phyloP scores from a whole-genome alignment of 2,888 invertebrate genomes.

The Ashinkailepas kermadecensis region DNA sequence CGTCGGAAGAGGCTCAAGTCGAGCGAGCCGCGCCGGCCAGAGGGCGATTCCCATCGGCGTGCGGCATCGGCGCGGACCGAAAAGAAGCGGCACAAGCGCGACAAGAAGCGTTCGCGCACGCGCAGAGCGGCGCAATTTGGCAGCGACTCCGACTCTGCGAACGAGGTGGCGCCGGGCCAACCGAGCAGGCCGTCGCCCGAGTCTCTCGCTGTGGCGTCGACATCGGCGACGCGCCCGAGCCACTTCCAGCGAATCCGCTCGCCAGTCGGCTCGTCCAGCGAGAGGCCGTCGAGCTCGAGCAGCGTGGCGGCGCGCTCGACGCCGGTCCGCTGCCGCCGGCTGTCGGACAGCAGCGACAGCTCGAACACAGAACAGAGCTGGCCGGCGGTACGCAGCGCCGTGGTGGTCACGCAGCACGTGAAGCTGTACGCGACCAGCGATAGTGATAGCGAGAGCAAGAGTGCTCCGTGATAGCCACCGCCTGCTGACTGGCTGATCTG shows the following conservation, averaged over 20 bases:
- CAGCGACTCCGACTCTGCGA: background rate
- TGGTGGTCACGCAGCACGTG: background rate
- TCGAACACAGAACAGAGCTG: background rate
- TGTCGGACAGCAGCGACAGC: background rate
- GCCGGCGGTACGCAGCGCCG: conserved; percentile 6
- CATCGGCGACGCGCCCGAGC: background rate
- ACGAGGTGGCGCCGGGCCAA: background rate
- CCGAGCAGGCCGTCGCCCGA: background rate
- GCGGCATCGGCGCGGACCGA: background rate
- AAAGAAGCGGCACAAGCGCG: background rate
- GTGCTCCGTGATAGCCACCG: too few relatives aligned
- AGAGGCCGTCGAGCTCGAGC: background rate
- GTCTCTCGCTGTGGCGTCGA: background rate
- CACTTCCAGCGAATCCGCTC: background rate
- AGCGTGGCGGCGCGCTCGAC: background rate
- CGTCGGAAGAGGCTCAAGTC: too few relatives aligned
- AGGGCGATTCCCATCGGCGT: too few relatives aligned
- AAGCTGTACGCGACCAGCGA: too few relatives aligned
- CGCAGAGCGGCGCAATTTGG: background rate
- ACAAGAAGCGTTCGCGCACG: background rate
- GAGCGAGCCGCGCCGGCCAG: too few relatives aligned
- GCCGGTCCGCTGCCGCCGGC: background rate
- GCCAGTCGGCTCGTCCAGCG: background rate
- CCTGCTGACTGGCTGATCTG: too few relatives aligned
- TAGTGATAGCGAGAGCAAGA: too few relatives aligned